A percentile compares a stretch with the other conserved stretches of the same genome.
Conservation (phyloP, 2,888 invertebrate species). For the Phengaris arion region DNA sequence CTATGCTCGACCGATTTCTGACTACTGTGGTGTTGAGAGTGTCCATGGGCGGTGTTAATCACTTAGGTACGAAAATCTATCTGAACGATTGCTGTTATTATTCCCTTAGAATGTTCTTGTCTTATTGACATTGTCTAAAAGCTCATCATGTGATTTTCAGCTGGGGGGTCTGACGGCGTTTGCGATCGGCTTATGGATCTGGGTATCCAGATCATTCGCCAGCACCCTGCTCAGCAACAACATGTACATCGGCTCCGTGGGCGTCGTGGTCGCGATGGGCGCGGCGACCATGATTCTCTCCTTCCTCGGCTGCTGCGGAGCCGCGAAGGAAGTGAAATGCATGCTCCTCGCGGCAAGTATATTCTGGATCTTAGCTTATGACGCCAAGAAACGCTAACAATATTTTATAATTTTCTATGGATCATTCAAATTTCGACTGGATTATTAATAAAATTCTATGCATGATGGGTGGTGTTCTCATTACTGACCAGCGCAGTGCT, state of each 20-base stretch:
- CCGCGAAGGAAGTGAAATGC: conserved; percentile 96
- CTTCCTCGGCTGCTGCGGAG: conserved; percentile 94
- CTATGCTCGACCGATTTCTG: too few relatives aligned
- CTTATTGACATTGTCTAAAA: not conserved
- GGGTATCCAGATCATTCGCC: conserved; percentile 90
- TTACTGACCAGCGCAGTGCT: too few relatives aligned
- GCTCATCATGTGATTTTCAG: conserved; percentile 61
- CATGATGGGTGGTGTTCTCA: too few relatives aligned
- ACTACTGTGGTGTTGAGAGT: too few relatives aligned
- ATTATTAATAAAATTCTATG: too few relatives aligned
- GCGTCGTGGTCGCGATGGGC: conserved; percentile 90
- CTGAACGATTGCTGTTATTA: too few relatives aligned
- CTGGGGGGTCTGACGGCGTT: conserved; percentile 88
- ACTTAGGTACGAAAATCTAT: too few relatives aligned
- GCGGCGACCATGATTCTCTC: conserved; percentile 89
- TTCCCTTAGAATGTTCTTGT: too few relatives aligned
- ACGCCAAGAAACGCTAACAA: too few relatives aligned
- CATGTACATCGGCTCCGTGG: conserved; percentile 91
- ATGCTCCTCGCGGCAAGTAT: conserved; percentile 90
- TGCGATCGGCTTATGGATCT: conserved; percentile 90
- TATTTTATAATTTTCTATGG: too few relatives aligned
- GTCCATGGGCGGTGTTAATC: too few relatives aligned
- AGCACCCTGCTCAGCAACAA: conserved; percentile 92
- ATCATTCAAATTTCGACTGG: too few relatives aligned
- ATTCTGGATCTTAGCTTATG: not conserved